Evolutionary conservation across 2,888 invertebrate species (phyloP), one percentile per base, ranked within the genome.

Genomic region (Phoronis australis): DNA sequence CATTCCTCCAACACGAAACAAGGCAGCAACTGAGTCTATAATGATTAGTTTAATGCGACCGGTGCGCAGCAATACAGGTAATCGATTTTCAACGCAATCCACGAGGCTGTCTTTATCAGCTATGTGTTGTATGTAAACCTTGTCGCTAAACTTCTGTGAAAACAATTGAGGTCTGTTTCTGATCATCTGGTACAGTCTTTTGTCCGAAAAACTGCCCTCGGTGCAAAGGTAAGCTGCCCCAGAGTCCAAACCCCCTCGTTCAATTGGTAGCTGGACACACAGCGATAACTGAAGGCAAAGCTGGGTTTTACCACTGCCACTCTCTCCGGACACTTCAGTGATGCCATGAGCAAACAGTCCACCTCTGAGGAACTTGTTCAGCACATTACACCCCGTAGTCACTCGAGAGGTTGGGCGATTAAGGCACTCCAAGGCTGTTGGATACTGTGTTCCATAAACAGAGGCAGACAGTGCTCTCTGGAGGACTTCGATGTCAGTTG

Each of bases 241-340:
- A 81, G 57, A 27, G 53, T 58, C 74, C 37, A 84, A 70, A 24
- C 85, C 85, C 26, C 83, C 83, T 42, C 70, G 73, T 59, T 66
- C 59, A 39, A 45, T 40, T 2, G 83, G 80, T 54, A 82, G 74
- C 75, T 87, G 87, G 52, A 83, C 83, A 51, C 82, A 82, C 21
- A 87, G 76, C 31, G 85, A 81, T 25, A 87, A 73, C 75, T 88
- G 88, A 44, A 90, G 77, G 58, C 84, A 86, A 39, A 90, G 68
- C 72, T 90, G 90, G 0, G 89, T 89, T 80, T 90, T 90, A 4
- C 90, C 90, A 61, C 83, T 81, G 18, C 87, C 87, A 78, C 87
- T 87, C 73, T 85, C 84, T n/a, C 90, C 90, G 70, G 82, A 84
- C 60, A 91, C 79, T 80, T 90, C 90, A 48, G 85, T 86, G 45